phyloP scores from a whole-genome alignment of 2,113 vertebrate species.

The Nesoenas mayeri region DNA sequence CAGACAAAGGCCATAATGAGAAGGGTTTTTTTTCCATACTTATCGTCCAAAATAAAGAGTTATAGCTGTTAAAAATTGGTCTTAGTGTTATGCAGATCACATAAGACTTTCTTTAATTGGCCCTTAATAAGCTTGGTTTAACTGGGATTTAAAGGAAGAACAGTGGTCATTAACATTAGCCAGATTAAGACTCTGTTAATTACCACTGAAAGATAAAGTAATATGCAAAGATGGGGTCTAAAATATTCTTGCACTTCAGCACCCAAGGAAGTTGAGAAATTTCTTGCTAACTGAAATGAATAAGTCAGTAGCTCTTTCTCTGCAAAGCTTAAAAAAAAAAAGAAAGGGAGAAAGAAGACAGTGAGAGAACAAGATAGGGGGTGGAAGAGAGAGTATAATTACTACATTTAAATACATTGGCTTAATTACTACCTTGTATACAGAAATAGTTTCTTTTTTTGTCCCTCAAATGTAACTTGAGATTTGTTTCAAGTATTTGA shows the following conservation, averaged over 20 bases:
- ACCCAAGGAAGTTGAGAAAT: constrained; percentile 57
- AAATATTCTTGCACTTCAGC: constrained; percentile 70
- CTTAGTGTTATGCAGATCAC: constrained; percentile 78
- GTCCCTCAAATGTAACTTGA: neutral
- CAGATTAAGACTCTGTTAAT: constrained; percentile 86
- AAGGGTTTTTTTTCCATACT: neutral
- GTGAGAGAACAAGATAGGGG: neutral
- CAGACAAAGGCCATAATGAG: constrained; percentile 37
- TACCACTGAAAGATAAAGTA: constrained; percentile 85
- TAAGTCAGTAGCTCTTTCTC: constrained; percentile 30
- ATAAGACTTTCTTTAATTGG: constrained; percentile 83
- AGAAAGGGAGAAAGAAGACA: neutral
- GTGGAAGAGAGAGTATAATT: neutral
- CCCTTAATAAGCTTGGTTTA: constrained; percentile 86
- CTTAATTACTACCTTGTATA: neutral
- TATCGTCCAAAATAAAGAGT: constrained; percentile 61
- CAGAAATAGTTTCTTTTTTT: neutral
- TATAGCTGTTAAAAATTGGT: constrained; percentile 53
- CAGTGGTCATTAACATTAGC: constrained; percentile 85
- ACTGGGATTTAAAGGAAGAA: constrained; percentile 84
- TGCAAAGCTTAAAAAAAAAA: neutral
- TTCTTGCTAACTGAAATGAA: constrained; percentile 54
- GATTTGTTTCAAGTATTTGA: neutral
- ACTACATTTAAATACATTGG: neutral
- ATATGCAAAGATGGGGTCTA: constrained; percentile 74